phyloP scores from a whole-genome alignment of 2,888 invertebrate genomes.

The Agonopterix heracliana region DNA sequence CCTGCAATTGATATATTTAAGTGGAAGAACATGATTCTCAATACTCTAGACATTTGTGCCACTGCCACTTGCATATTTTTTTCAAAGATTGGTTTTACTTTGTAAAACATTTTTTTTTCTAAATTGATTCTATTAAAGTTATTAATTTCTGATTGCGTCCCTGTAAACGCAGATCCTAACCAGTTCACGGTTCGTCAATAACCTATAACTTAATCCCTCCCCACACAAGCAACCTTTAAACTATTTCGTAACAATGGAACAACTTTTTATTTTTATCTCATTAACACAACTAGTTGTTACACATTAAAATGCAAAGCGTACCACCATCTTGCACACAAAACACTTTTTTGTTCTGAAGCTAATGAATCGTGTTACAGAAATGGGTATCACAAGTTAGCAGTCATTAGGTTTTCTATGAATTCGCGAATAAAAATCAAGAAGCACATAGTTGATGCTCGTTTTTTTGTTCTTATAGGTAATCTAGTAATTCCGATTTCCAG shows the following conservation, averaged over 20 bases:
- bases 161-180: slow-evolving; percentile 39
- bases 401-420: slow-evolving; percentile 3
- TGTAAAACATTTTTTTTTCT: not conserved
- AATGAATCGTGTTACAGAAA: slow-evolving; percentile 6
- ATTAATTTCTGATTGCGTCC: slow-evolving; percentile 27
- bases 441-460: not conserved
- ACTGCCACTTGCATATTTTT: no score
- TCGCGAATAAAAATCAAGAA: not conserved
- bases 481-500: no score
- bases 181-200: slow-evolving; percentile 54
- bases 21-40: not conserved
- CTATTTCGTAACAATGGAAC: slow-evolving; percentile 20
- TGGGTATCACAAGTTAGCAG: not conserved
- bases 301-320: slow-evolving; percentile 4
- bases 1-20: not conserved
- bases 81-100: not conserved
- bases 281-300: slow-evolving; percentile 9
- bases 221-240: slow-evolving; percentile 20
- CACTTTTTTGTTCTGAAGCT: slow-evolving; percentile 1
- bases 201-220: slow-evolving; percentile 49
- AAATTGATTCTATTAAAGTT: not conserved
- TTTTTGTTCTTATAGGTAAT: no score
- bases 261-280: slow-evolving; percentile 13
- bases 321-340: slow-evolving; percentile 1
- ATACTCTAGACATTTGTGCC: no score